Conservation (phyloP, 2,113 vertebrate species). For the Anoplopoma fimbria region DNA sequence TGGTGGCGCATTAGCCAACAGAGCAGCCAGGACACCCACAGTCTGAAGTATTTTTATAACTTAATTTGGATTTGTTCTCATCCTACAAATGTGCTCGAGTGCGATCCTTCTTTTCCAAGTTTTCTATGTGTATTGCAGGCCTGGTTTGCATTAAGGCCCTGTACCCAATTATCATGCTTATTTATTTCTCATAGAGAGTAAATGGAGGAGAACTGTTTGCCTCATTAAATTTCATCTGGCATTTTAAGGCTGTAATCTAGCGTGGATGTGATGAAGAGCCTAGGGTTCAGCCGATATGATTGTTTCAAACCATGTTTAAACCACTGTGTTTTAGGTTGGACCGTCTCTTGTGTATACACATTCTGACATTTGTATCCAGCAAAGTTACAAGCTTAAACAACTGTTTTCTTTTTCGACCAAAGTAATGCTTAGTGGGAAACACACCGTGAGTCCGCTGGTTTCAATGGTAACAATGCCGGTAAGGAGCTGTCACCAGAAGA, state of each 20-base stretch:
- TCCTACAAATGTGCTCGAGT: constrained; percentile 28
- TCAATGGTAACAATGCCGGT: neutral
- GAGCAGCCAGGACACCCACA: constrained; percentile 53
- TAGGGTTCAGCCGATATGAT: neutral
- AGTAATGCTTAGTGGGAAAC: constrained; percentile 9
- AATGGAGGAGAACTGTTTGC: constrained; percentile 43
- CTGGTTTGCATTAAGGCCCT: constrained; percentile 11
- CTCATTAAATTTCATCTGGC: constrained; percentile 44
- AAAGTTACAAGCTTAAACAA: neutral
- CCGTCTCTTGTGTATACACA: constrained; percentile 6
- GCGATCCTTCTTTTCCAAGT: constrained; percentile 23
- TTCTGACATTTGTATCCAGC: neutral
- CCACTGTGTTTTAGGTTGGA: constrained; percentile 12
- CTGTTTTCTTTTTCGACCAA: neutral
- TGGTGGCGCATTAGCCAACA: constrained; percentile 17
- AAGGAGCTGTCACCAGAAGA: neutral
- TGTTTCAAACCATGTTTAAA: constrained; percentile 14
- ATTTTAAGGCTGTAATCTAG: constrained; percentile 32
- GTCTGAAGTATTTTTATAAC: neutral
- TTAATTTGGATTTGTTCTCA: neutral
- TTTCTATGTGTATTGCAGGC: neutral
- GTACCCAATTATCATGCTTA: neutral
- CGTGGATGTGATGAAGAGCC: constrained; percentile 11
- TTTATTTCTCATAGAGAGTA: constrained; percentile 28
- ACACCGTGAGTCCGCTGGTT: neutral